Evolutionary conservation across 2,113 vertebrate genomes (phyloP), one percentile per base, ranked within the genome.

Genomic region (Plecturocebus donacophilus): DNA sequence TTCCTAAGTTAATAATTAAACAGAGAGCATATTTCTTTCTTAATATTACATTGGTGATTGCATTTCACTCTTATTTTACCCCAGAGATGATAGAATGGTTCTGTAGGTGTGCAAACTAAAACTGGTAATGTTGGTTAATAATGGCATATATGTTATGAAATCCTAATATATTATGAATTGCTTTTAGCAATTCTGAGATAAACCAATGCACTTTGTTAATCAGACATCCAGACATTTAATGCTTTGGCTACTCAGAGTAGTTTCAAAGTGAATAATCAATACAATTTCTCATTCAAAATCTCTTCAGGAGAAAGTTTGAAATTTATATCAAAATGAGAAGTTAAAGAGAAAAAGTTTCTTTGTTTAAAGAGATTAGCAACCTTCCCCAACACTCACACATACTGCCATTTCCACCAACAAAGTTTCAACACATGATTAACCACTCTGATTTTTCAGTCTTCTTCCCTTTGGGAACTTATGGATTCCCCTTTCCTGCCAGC

Each of bases 1-100:
- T 49, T 73, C 47, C n/a, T 73, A 83, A 64, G 52, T 47, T 71
- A 86, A 66, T 73, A 94, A 91, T 85, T 84, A 91, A 58, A n/a
- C 45, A 17, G 8, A 47, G 38, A 64, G 21, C 38, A 58, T 91
- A 84, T 80, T 84, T 97, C 52, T 80, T 92, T 87, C 35, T 91
- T 45, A 68, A 49, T 77, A 32, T n/a, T 70, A 52, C 2, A n/a
- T n/a, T 54, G 52, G 16, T 64, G 54, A 68, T n/a, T 95, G n/a
- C 19, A 38, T 80, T 88, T 91, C 64, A 64, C 9, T 76, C n/a
- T 80, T 95, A 76, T 6, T 88, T 2, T 38, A 88, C 45, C 21
- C 40, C 11, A 54, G 35, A 94, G 23, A 79, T 77, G 25, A 64
- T 38, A 82, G 11, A 94, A 42, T 87, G 14, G 12, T 5, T 73